Conservation (phyloP, 2,888 invertebrate species). For the Clunio marinus region DNA sequence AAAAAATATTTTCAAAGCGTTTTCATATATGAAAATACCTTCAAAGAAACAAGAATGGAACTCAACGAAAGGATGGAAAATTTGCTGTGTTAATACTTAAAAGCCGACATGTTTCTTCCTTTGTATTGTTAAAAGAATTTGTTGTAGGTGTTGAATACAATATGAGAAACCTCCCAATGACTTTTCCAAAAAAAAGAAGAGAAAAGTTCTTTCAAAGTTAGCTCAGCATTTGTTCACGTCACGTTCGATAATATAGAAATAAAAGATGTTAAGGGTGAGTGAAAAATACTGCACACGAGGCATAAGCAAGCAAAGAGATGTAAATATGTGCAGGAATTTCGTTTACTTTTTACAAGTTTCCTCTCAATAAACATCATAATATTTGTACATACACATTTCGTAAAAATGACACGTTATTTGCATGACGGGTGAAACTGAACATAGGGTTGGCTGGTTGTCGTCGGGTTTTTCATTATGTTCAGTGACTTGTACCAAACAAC, state of each 20-base stretch:
- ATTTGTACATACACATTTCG: slow-evolving; percentile 13
- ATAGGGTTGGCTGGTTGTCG: too few relatives aligned
- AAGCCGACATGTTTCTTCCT: background rate
- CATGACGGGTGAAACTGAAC: background rate
- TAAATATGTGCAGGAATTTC: slow-evolving; percentile 26
- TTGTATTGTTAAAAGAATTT: background rate
- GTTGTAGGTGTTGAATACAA: slow-evolving; percentile 23
- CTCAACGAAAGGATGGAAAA: too few relatives aligned
- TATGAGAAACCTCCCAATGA: slow-evolving; percentile 5
- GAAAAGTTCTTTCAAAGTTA: background rate
- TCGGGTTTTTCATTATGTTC: slow-evolving; percentile 33
- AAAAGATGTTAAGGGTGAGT: background rate
- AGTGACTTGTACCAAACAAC: slow-evolving; percentile 29
- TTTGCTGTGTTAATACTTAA: background rate
- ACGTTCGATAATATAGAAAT: slow-evolving; percentile 32
- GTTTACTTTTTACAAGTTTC: slow-evolving; percentile 22
- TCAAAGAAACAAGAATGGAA: too few relatives aligned
- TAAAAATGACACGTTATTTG: slow-evolving; percentile 32
- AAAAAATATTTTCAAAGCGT: too few relatives aligned
- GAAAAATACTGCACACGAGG: background rate
- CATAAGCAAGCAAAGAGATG: background rate
- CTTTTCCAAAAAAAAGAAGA: background rate
- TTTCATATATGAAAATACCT: too few relatives aligned
- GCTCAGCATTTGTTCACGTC: slow-evolving; percentile 15
- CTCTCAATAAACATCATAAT: slow-evolving; percentile 38